Evolutionary conservation across 1,140 invertebrate species (phyloP), one percentile per base, ranked within the genome.

Genomic region (Chrysomallon squamiferum): DNA sequence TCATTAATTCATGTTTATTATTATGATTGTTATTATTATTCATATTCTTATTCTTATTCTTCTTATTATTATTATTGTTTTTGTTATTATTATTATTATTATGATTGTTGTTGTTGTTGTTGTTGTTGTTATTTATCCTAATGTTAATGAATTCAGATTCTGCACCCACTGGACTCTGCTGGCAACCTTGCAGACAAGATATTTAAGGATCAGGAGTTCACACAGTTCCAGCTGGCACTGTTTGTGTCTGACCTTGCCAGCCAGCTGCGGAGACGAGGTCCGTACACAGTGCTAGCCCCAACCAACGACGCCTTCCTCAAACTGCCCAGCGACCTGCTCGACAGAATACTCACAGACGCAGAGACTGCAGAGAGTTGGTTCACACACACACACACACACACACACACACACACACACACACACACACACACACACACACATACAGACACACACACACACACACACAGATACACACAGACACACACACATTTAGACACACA

Each of bases 171-270:
- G n/a, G 75, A 77, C 47, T 43, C 59, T 4, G 52, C 63, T n/a
- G 70, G 68, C 0, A 62, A 59, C 47, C 20, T 80, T 15, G 66
- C 70, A 33, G 74, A 78, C 27, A 56, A 69, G 11, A 49, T 80
- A 9, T 41, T 67, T 22, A 57, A 88, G 72, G 87, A 90, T 65
- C 88, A 66, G n/a, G 86, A 88, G 33, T 88, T 90, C 63, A 82
- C 85, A 5, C 84, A 89, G 66, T 85, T 90, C 73, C 85, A 89
- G 35, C 85, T 89, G 72, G 87, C 88, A 20, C 80, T 91, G 73
- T 69, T 75, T 20, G 63, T 69, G 33, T 70, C 75, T 0, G 70
- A 71, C 25, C 59, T 77, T 47, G 64, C 65, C 3, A 61, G 69
- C 13, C 47, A 65, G 22, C 68, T 76, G 38, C 60, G 33, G 22